phyloP scores from a whole-genome alignment of 2,797 vertebrate species.

The Tiaroga cobitis region DNA sequence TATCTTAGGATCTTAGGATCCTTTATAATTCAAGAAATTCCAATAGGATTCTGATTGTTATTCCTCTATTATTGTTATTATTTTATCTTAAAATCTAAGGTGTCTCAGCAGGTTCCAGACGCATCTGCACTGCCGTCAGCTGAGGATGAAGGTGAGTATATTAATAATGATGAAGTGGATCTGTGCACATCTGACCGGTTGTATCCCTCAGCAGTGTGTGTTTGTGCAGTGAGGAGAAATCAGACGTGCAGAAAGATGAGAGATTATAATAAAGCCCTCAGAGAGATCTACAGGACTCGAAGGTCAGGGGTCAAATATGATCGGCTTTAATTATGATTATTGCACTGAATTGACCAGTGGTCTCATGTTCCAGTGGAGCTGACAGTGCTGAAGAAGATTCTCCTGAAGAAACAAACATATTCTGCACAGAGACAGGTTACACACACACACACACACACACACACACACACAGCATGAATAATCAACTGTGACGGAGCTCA shows the following conservation, averaged over 20 bases:
- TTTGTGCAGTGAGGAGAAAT: background rate
- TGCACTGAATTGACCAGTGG: background rate
- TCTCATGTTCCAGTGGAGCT: background rate
- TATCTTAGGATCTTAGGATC: background rate
- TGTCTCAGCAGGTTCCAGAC: background rate
- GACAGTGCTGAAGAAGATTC: conserved; percentile 65
- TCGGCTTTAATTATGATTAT: background rate
- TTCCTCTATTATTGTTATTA: background rate
- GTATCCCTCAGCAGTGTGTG: background rate
- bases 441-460: conserved; percentile 53
- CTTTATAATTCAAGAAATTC: background rate
- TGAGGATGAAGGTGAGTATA: background rate
- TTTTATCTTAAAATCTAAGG: background rate
- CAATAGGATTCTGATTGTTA: background rate
- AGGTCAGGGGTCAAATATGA: conserved; percentile 68
- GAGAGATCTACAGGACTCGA: conserved; percentile 68
- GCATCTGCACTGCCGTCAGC: background rate
- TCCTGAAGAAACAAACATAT: conserved; percentile 64
- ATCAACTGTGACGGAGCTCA: background rate
- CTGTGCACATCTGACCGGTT: too few relatives aligned
- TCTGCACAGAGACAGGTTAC: conserved; percentile 77
- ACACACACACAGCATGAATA: conserved; percentile 32
- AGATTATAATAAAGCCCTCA: conserved; percentile 64
- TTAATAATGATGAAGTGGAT: background rate
- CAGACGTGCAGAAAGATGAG: conserved; percentile 62